A percentile compares a stretch with the other conserved stretches of the same genome.
These are phyloP conservation scores for Ochotona princeps DNA, from an alignment of 2,113 vertebrate genomes.

Conservation along the genomic window DNA sequence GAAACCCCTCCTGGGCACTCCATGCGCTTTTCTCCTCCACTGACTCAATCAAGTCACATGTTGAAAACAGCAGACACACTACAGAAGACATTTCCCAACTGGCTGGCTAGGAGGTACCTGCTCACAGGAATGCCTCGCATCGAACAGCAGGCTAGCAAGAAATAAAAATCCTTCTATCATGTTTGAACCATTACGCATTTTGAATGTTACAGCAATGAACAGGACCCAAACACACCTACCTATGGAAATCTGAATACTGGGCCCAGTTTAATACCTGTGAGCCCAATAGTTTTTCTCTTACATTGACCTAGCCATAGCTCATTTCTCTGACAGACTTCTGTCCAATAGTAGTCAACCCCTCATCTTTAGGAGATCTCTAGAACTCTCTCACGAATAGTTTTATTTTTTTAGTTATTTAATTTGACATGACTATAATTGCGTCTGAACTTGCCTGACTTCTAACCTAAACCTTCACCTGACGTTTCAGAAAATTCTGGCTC, in stretches of 20 bases:
- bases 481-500: constrained; percentile 10
- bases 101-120: background rate
- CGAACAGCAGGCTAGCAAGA: background rate
- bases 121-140: background rate
- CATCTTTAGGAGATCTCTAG: constrained; percentile 2
- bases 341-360: background rate
- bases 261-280: background rate
- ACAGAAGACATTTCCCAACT: background rate
- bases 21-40: background rate
- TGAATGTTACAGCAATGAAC: constrained; percentile 26
- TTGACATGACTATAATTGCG: background rate
- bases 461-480: constrained; percentile 20
- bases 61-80: background rate
- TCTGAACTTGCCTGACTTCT: background rate
- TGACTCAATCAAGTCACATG: background rate
- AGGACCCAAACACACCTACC: background rate
- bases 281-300: background rate
- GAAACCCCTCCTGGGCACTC: background rate
- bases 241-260: background rate
- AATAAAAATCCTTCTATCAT: background rate
- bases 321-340: background rate
- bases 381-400: background rate
- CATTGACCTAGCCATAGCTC: background rate
- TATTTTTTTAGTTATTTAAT: background rate
- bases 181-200: background rate